Conservation (phyloP, 2,888 invertebrate genomes). For the Sinhomidia bicolor region DNA sequence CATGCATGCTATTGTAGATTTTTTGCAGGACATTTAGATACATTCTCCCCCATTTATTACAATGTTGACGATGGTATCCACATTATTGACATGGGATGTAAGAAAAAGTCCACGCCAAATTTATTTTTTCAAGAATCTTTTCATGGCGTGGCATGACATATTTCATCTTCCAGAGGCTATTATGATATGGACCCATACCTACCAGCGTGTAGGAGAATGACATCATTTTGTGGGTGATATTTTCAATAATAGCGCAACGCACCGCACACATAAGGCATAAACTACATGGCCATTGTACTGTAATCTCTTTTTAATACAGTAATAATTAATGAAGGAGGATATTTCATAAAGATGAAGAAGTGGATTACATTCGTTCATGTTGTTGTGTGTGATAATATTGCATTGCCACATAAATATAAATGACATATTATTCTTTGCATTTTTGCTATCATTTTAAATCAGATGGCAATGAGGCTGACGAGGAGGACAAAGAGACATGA, state of each 20-base stretch:
- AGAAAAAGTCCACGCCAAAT: no score
- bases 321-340: conserved; percentile 18
- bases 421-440: not conserved
- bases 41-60: not conserved
- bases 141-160: not conserved
- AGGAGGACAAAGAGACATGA: conserved; percentile 4
- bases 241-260: no score
- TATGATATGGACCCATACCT: no score
- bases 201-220: not conserved
- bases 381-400: not conserved
- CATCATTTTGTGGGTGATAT: conserved; percentile 10
- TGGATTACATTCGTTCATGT: conserved; percentile 4
- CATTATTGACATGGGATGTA: no score
- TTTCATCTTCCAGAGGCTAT: conserved; percentile 11
- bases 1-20: not conserved
- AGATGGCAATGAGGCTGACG: conserved; percentile 37
- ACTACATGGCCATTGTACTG: conserved; percentile 51
- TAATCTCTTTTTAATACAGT: conserved; percentile 55
- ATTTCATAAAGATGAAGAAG: conserved; percentile 12
- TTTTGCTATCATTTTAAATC: conserved; percentile 47
- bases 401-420: conserved; percentile 9
- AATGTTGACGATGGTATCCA: no score
- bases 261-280: not conserved
- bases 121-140: no score
- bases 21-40: not conserved